A percentile compares a stretch with the other conserved stretches of the same genome.
phyloP scores from a whole-genome alignment of 2,797 vertebrate species.

The Sciurus vulgaris region DNA sequence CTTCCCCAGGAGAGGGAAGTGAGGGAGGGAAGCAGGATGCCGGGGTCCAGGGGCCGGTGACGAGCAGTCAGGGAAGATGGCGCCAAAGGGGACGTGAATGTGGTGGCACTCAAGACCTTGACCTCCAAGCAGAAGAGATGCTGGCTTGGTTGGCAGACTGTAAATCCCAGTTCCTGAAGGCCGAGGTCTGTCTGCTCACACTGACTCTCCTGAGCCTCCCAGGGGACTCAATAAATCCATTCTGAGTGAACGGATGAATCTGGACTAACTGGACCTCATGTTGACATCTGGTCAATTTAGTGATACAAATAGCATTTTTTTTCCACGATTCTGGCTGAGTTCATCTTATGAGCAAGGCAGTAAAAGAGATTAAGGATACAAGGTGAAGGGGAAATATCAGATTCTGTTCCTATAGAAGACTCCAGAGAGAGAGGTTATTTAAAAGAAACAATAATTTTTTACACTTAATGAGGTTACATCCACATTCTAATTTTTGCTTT shows the following conservation, averaged over 20 bases:
- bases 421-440: neutral
- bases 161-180: neutral
- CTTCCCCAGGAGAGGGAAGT: neutral
- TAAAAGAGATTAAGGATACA: neutral
- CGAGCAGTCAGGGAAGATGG: neutral
- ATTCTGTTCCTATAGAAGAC: neutral
- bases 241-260: neutral
- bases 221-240: neutral
- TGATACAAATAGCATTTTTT: neutral
- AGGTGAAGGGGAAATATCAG: neutral
- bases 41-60: accelerated
- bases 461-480: neutral
- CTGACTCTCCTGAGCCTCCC: neutral
- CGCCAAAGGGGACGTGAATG: neutral
- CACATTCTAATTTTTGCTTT: conserved; percentile 36
- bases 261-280: neutral
- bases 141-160: neutral
- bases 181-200: neutral
- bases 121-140: accelerated
- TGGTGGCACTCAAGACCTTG: neutral
- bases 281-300: neutral
- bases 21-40: neutral
- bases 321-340: neutral
- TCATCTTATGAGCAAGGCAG: neutral
- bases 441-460: neutral